Percentiles rank a stretch among this genome's conserved stretches.
These are phyloP conservation scores for Solen grandis DNA, from an alignment of 1,140 invertebrate genomes.

Conservation along the genomic window DNA sequence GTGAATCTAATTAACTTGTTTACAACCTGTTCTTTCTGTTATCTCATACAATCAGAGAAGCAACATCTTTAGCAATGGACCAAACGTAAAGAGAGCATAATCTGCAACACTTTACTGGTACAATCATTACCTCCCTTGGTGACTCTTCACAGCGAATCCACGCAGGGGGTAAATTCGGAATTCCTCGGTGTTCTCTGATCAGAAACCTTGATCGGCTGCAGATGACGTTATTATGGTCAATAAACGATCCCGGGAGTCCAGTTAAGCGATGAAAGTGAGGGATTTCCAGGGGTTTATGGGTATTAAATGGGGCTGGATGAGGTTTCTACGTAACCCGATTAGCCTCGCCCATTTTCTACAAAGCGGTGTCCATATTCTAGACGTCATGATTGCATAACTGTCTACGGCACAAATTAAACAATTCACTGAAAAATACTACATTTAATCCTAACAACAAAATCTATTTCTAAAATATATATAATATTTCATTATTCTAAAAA, in stretches of 20 bases:
- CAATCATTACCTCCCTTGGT: constrained; percentile 43
- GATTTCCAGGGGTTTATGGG: constrained; percentile 30
- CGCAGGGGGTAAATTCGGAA: constrained; percentile 16
- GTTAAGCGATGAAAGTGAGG: constrained; percentile 20
- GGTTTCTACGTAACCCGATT: too few species aligned
- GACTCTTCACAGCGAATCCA: too few species aligned
- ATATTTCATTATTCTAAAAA: too few species aligned
- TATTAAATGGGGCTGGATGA: constrained; percentile 40
- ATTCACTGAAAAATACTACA: too few species aligned
- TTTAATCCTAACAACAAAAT: too few species aligned
- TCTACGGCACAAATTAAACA: too few species aligned
- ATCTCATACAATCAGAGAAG: constrained; percentile 15
- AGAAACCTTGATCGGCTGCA: constrained; percentile 14
- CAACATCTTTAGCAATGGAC: constrained; percentile 34
- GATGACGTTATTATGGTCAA: constrained; percentile 39
- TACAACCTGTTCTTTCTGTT: constrained; percentile 37
- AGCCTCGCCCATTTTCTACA: too few species aligned
- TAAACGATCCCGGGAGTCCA: constrained; percentile 34
- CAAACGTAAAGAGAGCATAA: constrained; percentile 26
- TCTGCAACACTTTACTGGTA: constrained; percentile 31
- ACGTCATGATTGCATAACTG: too few species aligned
- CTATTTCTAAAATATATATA: too few species aligned
- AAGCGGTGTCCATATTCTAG: too few species aligned
- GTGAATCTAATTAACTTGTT: constrained; percentile 46
- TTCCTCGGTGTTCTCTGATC: constrained; percentile 40